Evolutionary conservation across 1,140 invertebrate genomes (phyloP).

Genomic region (Drosophila albomicans): DNA sequence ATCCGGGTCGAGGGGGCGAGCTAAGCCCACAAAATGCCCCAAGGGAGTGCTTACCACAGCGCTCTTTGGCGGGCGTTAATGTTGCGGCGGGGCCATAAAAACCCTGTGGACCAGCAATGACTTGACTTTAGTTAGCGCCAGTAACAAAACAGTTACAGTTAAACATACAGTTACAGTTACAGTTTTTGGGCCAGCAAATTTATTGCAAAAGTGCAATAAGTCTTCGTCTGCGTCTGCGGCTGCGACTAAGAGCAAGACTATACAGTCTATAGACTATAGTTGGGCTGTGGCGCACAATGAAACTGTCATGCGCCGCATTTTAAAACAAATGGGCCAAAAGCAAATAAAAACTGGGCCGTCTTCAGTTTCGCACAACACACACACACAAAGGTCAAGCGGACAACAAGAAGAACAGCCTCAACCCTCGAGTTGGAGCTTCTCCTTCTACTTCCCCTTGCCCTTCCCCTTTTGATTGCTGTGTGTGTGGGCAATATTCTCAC

Average conservation of each 20-base stretch:
- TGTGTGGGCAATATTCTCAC: constrained; percentile 53
- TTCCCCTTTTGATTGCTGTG: constrained; percentile 10
- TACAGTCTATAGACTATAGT: neutral
- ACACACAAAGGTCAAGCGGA: constrained; percentile 38
- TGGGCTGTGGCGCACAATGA: constrained; percentile 42
- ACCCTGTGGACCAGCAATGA: constrained; percentile 48
- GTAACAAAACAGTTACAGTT: constrained; percentile 51
- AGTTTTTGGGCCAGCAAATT: constrained; percentile 53
- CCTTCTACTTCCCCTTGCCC: constrained; percentile 10
- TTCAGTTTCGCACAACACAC: constrained; percentile 49
- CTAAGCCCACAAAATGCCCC: constrained; percentile 2
- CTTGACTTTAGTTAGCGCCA: constrained; percentile 49
- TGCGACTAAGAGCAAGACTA: neutral
- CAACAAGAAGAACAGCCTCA: neutral
- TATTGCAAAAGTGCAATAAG: constrained; percentile 73
- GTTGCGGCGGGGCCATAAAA: constrained; percentile 68
- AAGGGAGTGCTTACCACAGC: constrained; percentile 63
- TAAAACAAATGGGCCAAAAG: constrained; percentile 72
- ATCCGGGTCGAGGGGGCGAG: constrained; percentile 33
- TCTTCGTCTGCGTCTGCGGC: constrained; percentile 30
- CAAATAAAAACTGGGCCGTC: constrained; percentile 79
- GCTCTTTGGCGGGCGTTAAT: constrained; percentile 41
- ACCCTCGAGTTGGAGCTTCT: neutral
- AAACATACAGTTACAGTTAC: constrained; percentile 43
- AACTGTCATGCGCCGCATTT: constrained; percentile 68